Conservation (phyloP, 2,797 vertebrate species). For the Petrocephalus sullivani region DNA sequence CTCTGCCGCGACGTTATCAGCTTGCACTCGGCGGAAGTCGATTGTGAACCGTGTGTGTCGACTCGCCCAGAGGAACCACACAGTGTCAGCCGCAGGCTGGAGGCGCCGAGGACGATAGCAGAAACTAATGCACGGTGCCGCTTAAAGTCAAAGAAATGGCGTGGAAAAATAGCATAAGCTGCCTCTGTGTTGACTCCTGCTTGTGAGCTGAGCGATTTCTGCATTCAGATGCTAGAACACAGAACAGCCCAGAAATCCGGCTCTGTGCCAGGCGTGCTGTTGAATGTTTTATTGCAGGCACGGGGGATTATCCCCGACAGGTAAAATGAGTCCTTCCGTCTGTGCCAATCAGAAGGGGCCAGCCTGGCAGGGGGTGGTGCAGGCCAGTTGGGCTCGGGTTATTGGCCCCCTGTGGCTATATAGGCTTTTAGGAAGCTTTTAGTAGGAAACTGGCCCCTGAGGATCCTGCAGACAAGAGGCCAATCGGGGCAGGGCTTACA, state of each 20-base stretch:
- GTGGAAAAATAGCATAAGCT: neutral
- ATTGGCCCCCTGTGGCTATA: constrained; percentile 25
- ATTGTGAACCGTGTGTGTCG: neutral
- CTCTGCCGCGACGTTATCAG: neutral
- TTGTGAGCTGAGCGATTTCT: neutral
- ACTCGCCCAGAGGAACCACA: neutral
- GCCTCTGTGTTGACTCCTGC: neutral
- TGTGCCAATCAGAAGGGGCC: neutral
- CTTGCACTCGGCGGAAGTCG: neutral
- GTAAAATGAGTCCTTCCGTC: neutral
- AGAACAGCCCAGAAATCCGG: neutral
- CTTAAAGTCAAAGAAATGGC: neutral
- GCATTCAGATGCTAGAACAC: neutral
- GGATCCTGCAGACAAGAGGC: constrained; percentile 22
- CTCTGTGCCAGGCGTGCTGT: neutral
- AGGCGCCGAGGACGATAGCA: neutral
- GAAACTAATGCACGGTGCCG: neutral
- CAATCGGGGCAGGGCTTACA: neutral
- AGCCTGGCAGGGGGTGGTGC: constrained; percentile 18
- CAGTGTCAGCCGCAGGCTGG: neutral
- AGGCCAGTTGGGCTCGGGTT: constrained; percentile 31
- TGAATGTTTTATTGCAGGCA: neutral
- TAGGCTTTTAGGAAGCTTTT: constrained; percentile 32
- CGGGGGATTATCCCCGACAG: neutral
- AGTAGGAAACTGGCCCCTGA: constrained; percentile 13